Evolutionary conservation across 1,140 invertebrate genomes (phyloP).

Genomic region (Coelopa frigida): DNA sequence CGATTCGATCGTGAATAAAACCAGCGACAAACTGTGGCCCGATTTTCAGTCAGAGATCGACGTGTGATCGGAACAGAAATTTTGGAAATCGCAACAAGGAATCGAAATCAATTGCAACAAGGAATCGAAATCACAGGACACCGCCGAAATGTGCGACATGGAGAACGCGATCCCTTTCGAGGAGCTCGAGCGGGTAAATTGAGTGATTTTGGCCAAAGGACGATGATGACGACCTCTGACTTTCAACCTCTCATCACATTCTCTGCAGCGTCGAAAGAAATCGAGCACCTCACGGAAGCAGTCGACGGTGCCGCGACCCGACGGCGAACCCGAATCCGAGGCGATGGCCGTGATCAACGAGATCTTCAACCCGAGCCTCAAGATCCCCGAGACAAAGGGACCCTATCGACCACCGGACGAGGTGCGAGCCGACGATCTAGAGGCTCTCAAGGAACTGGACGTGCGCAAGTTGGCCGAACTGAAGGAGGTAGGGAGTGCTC

Average conservation of each 20-base stretch:
- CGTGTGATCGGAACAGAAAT: constrained; percentile 26
- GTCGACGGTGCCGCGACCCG: constrained; percentile 21
- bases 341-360: constrained; percentile 46
- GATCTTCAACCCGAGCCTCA: constrained; percentile 44
- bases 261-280: constrained; percentile 11
- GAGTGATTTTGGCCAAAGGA: not conserved
- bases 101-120: too few relatives aligned
- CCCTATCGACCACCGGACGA: constrained; percentile 50
- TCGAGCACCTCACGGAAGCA: constrained; percentile 22
- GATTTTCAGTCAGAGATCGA: constrained; percentile 35
- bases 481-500: constrained; percentile 49
- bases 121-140: too few relatives aligned
- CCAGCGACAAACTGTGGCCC: constrained; percentile 25
- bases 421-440: constrained; percentile 43
- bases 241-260: not conserved
- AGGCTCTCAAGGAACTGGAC: constrained; percentile 50
- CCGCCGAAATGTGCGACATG: constrained; percentile 32
- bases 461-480: constrained; percentile 50
- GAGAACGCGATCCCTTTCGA: constrained; percentile 35
- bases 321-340: constrained; percentile 25
- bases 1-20: constrained; percentile 44
- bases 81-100: too few relatives aligned
- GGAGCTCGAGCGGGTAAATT: constrained; percentile 37
- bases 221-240: not conserved
- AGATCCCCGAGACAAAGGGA: constrained; percentile 39